These are phyloP conservation scores for Trogon surrucura DNA, from an alignment of 2,113 vertebrate species.

Conservation along the genomic window DNA sequence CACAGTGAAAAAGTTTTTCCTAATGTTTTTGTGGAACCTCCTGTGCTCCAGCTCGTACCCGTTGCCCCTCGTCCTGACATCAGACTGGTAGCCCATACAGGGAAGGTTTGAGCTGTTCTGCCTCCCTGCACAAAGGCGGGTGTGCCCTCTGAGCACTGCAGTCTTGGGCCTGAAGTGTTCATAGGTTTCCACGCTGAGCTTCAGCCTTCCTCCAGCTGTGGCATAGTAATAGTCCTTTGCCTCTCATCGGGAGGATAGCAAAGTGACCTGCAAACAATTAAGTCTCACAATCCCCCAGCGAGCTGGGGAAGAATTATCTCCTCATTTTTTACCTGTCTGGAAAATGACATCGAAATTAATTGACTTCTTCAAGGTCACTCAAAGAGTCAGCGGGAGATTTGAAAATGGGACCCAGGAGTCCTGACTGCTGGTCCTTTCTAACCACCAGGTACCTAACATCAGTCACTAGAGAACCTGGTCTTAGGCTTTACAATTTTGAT, in stretches of 20 bases:
- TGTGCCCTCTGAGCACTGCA: neutral
- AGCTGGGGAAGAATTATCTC: conserved; percentile 40
- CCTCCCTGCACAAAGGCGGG: neutral
- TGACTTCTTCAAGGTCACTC: conserved; percentile 60
- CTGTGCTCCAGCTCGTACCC: too few relatives aligned
- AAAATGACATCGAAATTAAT: conserved; percentile 64
- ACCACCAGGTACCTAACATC: conserved; percentile 20
- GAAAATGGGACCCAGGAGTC: conserved; percentile 53
- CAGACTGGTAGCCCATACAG: too few relatives aligned
- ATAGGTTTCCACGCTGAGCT: neutral
- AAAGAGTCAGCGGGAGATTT: conserved; percentile 23
- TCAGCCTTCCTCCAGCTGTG: neutral
- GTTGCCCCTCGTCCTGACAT: neutral
- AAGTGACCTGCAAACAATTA: conserved; percentile 52
- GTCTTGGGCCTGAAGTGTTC: neutral
- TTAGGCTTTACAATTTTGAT: conserved; percentile 23
- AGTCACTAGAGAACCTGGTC: neutral
- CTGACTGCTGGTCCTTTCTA: conserved; percentile 17
- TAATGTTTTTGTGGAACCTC: too few relatives aligned
- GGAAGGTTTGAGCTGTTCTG: rapidly evolving
- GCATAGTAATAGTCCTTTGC: neutral
- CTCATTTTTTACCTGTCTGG: conserved; percentile 62
- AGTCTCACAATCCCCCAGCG: conserved; percentile 12
- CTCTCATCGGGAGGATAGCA: neutral
- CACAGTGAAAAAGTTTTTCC: too few relatives aligned